Evolutionary conservation across 2,113 vertebrate genomes (phyloP), one percentile per base, ranked within the genome.

Genomic region (Prionailurus bengalensis): DNA sequence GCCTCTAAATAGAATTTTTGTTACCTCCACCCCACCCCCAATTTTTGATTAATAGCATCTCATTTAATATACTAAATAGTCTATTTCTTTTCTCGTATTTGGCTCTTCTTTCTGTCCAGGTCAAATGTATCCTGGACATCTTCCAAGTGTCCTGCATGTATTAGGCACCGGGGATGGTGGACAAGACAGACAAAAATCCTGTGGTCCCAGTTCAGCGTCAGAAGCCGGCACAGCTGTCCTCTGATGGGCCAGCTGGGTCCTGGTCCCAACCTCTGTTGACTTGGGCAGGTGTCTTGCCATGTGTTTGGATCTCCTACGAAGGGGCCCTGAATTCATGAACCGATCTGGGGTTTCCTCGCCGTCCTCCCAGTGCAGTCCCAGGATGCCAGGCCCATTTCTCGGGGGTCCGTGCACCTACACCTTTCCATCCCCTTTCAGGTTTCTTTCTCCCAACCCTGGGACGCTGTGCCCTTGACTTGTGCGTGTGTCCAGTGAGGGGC

Each of bases 401-500:
- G 12, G 21, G 25, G 36, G 11, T 36, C 42, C 15, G 0, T 29
- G 14, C 3, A 1, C 6, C 15, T 36, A 7, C 33, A 17, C 25
- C 14, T 71, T 33, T 25, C 17, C 36, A 16, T 25, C 11, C 3
- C 29, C 8, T 15, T 27, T 55, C 17, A 12, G 12, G 53, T 7
- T 19, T 25, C n/a, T 25, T 25, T 10, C 27, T 5, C 61, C 17
- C 17, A 0, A 21, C 4, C 74, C 8, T 1, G 15, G 25, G 31
- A 7, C 14, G 48, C 29, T 19, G 45, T 8, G 36, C 23, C 66
- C 53, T 31, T 19, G 12, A 61, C 2, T 78, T 31, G 16, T 36
- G 55, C 13, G 8, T 27, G 76, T 61, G 0, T 9, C 14, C 1
- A 61, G 12, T 0, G 13, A 16, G 3, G 11, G 19, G 0, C 5